Percentiles rank a stretch among this genome's conserved stretches.
phyloP scores from a whole-genome alignment of 2,797 vertebrate genomes.

The Ctenopoma multispine region DNA sequence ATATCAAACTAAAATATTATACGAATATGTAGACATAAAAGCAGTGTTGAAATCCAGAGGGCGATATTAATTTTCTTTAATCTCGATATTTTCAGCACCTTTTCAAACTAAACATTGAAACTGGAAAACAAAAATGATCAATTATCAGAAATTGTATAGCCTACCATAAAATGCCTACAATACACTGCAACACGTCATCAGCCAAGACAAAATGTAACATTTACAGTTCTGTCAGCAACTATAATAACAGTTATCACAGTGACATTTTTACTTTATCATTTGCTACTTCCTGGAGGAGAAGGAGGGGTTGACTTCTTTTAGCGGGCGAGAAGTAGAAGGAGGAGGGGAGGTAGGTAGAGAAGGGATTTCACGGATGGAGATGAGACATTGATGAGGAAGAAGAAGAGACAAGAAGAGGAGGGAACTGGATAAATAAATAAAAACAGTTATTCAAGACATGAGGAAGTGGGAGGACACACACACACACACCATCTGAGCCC shows the following conservation, averaged over 20 bases:
- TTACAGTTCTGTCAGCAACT: background rate
- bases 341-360: background rate
- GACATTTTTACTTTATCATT: conserved; percentile 2
- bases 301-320: conserved; percentile 1
- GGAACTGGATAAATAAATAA: conserved; percentile 21
- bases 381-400: conserved; percentile 21
- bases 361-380: conserved; percentile 6
- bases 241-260: conserved; percentile 11
- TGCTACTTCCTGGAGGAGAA: background rate
- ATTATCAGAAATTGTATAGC: background rate
- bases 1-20: no score
- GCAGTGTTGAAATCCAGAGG: background rate
- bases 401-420: conserved; percentile 34
- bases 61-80: background rate
- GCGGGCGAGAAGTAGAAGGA: conserved; percentile 13
- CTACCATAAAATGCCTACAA: background rate
- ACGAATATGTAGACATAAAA: no score
- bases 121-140: background rate
- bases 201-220: conserved; percentile 4
- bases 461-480: conserved; percentile 49
- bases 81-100: background rate
- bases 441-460: conserved; percentile 45
- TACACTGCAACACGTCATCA: background rate
- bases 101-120: background rate
- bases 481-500: conserved; percentile 41